phyloP scores from a whole-genome alignment of 2,797 vertebrate species.

The Channallabes apus region DNA sequence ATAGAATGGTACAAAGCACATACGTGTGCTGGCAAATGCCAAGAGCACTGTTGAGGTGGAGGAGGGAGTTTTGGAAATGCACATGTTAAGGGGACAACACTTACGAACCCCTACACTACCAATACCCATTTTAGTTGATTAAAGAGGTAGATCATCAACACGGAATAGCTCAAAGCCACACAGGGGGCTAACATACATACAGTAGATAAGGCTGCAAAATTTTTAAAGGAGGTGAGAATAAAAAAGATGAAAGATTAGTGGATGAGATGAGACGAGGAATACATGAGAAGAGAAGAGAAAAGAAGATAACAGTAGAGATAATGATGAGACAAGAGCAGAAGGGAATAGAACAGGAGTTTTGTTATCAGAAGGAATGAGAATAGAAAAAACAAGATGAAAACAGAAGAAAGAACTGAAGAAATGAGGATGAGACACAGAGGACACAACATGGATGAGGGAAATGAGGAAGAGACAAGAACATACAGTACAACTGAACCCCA shows the following conservation, averaged over 20 bases:
- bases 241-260: not conserved
- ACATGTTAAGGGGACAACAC: not conserved
- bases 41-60: not conserved
- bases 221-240: not conserved
- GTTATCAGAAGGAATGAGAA: not conserved
- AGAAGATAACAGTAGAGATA: not conserved
- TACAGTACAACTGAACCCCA: not conserved
- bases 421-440: not conserved
- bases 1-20: not conserved
- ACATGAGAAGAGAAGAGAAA: not conserved
- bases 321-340: not conserved
- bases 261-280: not conserved
- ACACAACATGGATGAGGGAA: not conserved
- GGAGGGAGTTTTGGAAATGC: not conserved
- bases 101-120: conserved; percentile 3
- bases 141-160: conserved; percentile 24
- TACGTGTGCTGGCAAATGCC: not conserved
- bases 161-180: not conserved
- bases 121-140: conserved; percentile 13
- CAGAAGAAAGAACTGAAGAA: not conserved
- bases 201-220: not conserved
- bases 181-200: not conserved
- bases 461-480: not conserved
- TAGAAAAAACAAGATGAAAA: not conserved
- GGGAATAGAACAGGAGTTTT: not conserved